A percentile compares a stretch with the other conserved stretches of the same genome.
phyloP scores from a whole-genome alignment of 2,888 invertebrate species.

The Harmothoe impar region DNA sequence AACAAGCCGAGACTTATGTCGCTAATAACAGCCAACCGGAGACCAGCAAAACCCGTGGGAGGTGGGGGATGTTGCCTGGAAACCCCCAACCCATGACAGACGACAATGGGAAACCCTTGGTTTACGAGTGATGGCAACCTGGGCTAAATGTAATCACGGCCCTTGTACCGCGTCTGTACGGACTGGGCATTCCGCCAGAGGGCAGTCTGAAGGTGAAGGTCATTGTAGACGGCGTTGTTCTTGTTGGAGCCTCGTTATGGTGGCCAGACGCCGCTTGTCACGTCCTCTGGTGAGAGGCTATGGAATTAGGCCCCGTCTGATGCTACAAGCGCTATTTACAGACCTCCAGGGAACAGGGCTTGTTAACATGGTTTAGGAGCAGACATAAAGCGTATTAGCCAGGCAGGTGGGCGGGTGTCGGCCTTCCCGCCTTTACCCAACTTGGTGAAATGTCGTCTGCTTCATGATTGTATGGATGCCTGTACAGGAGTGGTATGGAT shows the following conservation, averaged over 20 bases:
- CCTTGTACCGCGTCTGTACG: neutral
- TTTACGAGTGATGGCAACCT: neutral
- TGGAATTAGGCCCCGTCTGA: neutral
- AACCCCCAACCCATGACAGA: neutral
- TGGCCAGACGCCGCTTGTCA: neutral
- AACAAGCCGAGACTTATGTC: neutral
- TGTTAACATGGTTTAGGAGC: conserved; percentile 10
- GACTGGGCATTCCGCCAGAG: neutral
- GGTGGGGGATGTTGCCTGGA: neutral
- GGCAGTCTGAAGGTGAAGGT: conserved; percentile 19
- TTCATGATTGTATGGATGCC: too few species aligned
- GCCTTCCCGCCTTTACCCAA: too few species aligned
- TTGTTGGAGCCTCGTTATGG: neutral
- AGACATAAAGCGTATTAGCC: neutral
- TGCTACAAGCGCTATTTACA: neutral
- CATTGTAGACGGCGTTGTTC: conserved; percentile 30
- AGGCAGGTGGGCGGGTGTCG: neutral
- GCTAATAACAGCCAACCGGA: neutral
- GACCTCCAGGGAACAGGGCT: neutral
- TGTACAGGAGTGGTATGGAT: too few species aligned
- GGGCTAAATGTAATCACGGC: conserved; percentile 1
- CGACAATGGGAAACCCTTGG: neutral
- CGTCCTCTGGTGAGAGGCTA: neutral
- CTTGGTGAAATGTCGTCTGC: too few species aligned
- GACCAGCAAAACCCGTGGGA: neutral